These are phyloP conservation scores for Chironomus striatipennis DNA, from an alignment of 1,140 invertebrate species.

Conservation along the genomic window DNA sequence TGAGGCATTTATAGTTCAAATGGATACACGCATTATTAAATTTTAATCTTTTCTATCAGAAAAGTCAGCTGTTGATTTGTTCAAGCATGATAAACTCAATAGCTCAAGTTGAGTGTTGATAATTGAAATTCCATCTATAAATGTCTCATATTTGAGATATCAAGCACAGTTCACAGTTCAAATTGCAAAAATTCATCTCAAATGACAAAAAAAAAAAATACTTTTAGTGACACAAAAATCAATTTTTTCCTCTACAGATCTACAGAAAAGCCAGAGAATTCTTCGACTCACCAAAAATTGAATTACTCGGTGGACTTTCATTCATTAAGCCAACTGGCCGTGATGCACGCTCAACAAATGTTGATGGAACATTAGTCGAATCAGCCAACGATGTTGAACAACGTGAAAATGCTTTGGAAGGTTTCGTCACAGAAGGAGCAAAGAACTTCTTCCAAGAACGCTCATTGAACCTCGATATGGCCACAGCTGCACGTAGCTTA, in stretches of 20 bases:
- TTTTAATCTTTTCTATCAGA: too few relatives aligned
- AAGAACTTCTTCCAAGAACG: slow-evolving; percentile 50
- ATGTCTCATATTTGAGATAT: too few relatives aligned
- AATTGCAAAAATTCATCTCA: too few relatives aligned
- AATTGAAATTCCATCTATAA: too few relatives aligned
- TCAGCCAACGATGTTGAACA: slow-evolving; percentile 43
- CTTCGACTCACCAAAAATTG: slow-evolving; percentile 49
- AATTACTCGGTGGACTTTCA: slow-evolving; percentile 48
- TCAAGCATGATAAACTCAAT: too few relatives aligned
- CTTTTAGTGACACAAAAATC: too few relatives aligned
- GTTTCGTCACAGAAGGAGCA: slow-evolving; percentile 47
- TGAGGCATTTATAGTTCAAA: too few relatives aligned
- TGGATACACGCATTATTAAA: too few relatives aligned
- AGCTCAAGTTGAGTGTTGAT: too few relatives aligned
- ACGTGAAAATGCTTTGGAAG: slow-evolving; percentile 50
- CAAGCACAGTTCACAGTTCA: too few relatives aligned
- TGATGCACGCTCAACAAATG: slow-evolving; percentile 37
- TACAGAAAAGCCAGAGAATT: slow-evolving; percentile 52
- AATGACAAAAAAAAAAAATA: too few relatives aligned
- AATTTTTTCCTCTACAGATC: slow-evolving; percentile 34
- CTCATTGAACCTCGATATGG: slow-evolving; percentile 47
- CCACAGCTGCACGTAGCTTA: slow-evolving; percentile 46
- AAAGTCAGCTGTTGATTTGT: too few relatives aligned
- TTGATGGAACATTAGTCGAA: slow-evolving; percentile 41
- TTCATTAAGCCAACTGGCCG: slow-evolving; percentile 44